These are phyloP conservation scores for Eulithis testata DNA, from an alignment of 2,888 invertebrate genomes.

Conservation along the genomic window DNA sequence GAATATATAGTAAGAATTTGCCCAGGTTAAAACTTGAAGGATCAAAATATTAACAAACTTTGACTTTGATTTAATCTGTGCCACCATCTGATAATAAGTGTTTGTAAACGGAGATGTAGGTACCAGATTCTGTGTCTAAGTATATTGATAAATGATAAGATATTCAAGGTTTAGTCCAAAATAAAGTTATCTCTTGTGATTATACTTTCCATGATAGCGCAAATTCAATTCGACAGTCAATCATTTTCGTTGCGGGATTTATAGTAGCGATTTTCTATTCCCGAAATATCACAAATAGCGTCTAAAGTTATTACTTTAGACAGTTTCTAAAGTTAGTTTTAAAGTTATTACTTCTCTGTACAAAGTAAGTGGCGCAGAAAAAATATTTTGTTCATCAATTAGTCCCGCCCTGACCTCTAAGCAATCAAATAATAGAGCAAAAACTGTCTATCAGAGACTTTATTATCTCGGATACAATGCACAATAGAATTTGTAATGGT, in stretches of 20 bases:
- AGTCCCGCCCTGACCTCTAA: conserved; percentile 17
- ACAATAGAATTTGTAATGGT: conserved; percentile 33
- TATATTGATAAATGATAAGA: conserved; percentile 22
- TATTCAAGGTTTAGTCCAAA: conserved; percentile 2
- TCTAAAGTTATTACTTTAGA: too few species aligned
- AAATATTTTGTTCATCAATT: conserved; percentile 30
- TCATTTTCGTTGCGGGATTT: background rate
- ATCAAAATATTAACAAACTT: too few species aligned
- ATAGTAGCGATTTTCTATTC: conserved; percentile 1
- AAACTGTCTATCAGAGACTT: conserved; percentile 21
- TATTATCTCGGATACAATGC: conserved; percentile 36
- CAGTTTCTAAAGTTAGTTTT: too few species aligned
- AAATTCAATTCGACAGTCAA: conserved; percentile 1
- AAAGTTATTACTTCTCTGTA: too few species aligned
- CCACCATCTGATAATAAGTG: conserved; percentile 21
- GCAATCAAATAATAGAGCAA: conserved; percentile 25
- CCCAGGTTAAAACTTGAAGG: too few species aligned
- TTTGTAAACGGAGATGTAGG: conserved; percentile 11
- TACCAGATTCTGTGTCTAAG: conserved; percentile 22
- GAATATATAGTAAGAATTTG: too few species aligned
- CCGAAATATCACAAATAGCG: background rate
- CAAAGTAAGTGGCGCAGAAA: conserved; percentile 18
- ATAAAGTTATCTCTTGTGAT: background rate
- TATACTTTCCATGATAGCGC: background rate
- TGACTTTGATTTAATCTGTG: conserved; percentile 21